Evolutionary conservation across 2,888 invertebrate species (phyloP), one percentile per base, ranked within the genome.

Genomic region (Eugnorisma glareosa): DNA sequence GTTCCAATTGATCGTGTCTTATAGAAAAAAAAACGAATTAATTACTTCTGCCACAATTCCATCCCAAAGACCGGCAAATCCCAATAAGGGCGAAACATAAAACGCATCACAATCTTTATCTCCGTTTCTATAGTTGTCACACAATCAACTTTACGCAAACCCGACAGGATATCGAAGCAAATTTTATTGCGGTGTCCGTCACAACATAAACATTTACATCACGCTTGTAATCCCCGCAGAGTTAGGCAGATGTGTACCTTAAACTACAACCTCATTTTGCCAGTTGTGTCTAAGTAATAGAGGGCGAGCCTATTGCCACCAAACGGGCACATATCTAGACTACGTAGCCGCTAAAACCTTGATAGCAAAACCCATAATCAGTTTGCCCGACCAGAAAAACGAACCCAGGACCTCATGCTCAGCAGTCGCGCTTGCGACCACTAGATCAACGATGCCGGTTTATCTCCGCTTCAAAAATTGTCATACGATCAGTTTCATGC

Each of bases 171-270:
- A 90, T 92, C 90, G 90, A 91, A 90, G 91, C 90, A 91, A 93
- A 93, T 93, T 93, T 93, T 93, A 93, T 92, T 89, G 91, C 92
- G 89, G 89, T 31, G 91, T 90, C 93, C 91, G 91, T 85, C 89
- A 90, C 90, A 90, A 92, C 92, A 93, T 93, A 40, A 40, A 40
- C 40, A n/a, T 43, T 37, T 15, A 64, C 40, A 64, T n/a, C n/a
- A 37, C 7, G 37, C 35, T 0, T 24, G 48, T 28, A 15, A 57
- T 57, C 6, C 13, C 28, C 13, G 13, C 0, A 54, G 6, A 2
- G 13, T 6, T 54, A 28, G 28, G 2, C 13, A 57, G 10, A 61
- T 0, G 21, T 35, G 31, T 31, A 59, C 18, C 59, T 59, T 8
- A 21, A 10, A 57, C 15, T 18, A 31, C 31, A 59, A 2, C 31